Evolutionary conservation across 2,113 vertebrate species (phyloP).

Genomic region (Clarias magur): DNA sequence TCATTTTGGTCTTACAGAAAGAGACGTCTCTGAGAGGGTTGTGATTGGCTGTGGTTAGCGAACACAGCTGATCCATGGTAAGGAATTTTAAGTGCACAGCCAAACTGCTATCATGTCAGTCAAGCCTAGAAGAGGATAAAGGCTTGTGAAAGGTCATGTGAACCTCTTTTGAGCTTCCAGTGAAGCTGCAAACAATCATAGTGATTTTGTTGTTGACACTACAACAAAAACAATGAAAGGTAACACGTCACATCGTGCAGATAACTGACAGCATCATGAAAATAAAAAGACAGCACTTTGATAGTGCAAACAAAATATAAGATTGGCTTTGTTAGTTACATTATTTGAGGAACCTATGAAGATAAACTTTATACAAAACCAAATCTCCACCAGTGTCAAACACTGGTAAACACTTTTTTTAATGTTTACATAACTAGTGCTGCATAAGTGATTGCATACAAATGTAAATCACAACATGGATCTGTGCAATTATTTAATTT

Average conservation of each 20-base stretch:
- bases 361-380: not conserved
- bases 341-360: not conserved
- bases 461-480: too few species aligned
- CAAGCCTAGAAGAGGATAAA: conserved; percentile 28
- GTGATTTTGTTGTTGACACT: conserved; percentile 5
- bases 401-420: too few species aligned
- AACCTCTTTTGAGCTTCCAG: conserved; percentile 6
- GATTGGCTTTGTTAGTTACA: not conserved
- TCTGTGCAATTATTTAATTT: too few species aligned
- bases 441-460: too few species aligned
- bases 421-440: too few species aligned
- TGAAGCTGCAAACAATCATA: not conserved
- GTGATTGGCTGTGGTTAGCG: conserved; percentile 20
- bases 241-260: not conserved
- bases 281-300: not conserved
- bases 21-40: conserved; percentile 39
- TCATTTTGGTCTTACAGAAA: conserved; percentile 44
- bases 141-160: conserved; percentile 21
- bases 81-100: conserved; percentile 40
- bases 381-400: not conserved
- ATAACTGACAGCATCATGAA: not conserved
- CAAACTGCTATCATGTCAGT: conserved; percentile 39
- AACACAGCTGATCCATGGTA: conserved; percentile 32
- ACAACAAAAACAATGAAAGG: not conserved
- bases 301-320: not conserved